These are phyloP conservation scores for Boloria euphrosyne DNA, from an alignment of 2,888 invertebrate genomes.

Conservation along the genomic window DNA sequence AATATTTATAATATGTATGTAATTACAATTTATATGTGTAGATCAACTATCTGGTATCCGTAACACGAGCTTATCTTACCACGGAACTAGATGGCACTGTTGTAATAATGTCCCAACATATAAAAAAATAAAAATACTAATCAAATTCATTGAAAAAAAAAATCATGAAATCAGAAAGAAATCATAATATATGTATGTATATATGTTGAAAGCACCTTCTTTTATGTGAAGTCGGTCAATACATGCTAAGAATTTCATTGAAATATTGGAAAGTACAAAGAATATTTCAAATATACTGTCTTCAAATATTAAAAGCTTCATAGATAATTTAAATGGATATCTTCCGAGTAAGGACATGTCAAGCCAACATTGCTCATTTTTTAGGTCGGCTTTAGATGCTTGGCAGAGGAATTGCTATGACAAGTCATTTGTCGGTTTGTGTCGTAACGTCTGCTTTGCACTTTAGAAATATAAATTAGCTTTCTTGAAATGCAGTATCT, in stretches of 20 bases:
- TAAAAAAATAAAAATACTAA: too few relatives aligned
- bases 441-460: constrained; percentile 19
- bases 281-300: neutral
- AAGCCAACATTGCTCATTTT: constrained; percentile 29
- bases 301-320: constrained; percentile 8
- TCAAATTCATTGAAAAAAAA: too few relatives aligned
- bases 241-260: too few relatives aligned
- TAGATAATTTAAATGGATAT: constrained; percentile 19
- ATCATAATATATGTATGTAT: too few relatives aligned
- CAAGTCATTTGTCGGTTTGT: constrained; percentile 27
- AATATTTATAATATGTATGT: too few relatives aligned
- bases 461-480: constrained; percentile 16
- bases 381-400: constrained; percentile 32
- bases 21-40: too few relatives aligned
- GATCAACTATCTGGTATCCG: too few relatives aligned
- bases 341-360: constrained; percentile 16
- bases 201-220: neutral
- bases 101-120: too few relatives aligned
- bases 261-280: too few relatives aligned
- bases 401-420: constrained; percentile 33
- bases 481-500: constrained; percentile 3
- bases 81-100: too few relatives aligned
- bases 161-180: neutral
- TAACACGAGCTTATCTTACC: too few relatives aligned
- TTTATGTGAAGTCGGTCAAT: too few relatives aligned